These are phyloP conservation scores for Colinus virginianus DNA, from an alignment of 2,113 vertebrate species.

Conservation along the genomic window DNA sequence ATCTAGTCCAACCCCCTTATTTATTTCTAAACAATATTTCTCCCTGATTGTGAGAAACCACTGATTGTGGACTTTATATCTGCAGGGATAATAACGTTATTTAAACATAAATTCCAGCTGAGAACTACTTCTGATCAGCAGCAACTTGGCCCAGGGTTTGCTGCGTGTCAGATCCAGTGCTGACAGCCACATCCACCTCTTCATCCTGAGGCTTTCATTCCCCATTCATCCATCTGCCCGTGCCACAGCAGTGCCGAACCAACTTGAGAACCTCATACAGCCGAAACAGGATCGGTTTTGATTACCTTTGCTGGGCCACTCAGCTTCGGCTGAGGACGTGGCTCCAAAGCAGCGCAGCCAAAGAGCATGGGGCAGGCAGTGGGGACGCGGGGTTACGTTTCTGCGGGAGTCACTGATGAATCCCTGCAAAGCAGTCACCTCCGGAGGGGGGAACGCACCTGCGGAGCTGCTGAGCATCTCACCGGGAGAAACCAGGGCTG, in stretches of 20 bases:
- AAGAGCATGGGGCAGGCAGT: not conserved
- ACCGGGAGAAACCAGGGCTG: not conserved
- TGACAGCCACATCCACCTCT: not conserved
- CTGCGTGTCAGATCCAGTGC: not conserved
- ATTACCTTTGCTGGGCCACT: not conserved
- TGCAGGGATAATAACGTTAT: not conserved
- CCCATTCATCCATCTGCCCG: not conserved
- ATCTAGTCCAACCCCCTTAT: not conserved
- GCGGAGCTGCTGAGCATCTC: accelerated
- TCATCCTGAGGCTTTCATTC: not conserved
- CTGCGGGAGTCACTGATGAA: not conserved
- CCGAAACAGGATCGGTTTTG: not conserved
- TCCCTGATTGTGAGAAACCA: not conserved
- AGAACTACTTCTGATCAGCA: not conserved
- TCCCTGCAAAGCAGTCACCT: not conserved
- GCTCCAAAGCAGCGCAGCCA: not conserved
- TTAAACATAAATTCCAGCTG: not conserved
- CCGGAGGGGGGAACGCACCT: not conserved
- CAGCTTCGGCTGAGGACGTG: accelerated
- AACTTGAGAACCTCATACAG: not conserved
- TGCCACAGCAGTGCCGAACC: not conserved
- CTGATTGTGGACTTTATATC: not conserved
- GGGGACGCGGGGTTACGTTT: not conserved
- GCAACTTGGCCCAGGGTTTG: not conserved
- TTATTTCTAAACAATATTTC: not conserved